phyloP scores from a whole-genome alignment of 2,797 vertebrate species.

The Cryptoblepharus egeriae region DNA sequence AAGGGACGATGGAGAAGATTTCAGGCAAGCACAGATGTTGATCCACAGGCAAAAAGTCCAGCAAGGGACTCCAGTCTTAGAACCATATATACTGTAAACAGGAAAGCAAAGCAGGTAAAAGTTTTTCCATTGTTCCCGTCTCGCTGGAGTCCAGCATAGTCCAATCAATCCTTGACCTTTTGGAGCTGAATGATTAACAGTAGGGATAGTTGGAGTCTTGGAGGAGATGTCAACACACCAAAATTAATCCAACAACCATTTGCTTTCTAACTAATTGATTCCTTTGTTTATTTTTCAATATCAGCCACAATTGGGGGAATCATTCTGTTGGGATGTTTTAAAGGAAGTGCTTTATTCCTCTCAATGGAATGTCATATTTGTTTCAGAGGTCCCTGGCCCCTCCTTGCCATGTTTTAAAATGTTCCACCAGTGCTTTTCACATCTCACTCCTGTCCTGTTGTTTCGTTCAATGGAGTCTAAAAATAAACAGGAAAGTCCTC shows the following conservation, averaged over 20 bases:
- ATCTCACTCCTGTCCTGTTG: constrained; percentile 40
- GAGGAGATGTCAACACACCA: background rate
- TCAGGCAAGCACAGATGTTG: background rate
- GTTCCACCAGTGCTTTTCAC: constrained; percentile 16
- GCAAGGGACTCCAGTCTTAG: background rate
- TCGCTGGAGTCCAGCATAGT: background rate
- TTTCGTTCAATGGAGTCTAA: constrained; percentile 43
- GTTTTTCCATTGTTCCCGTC: background rate
- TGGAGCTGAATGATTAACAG: background rate
- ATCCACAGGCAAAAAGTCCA: background rate
- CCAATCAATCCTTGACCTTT: background rate
- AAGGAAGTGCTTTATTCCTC: background rate
- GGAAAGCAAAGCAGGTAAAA: background rate
- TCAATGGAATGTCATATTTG: constrained; percentile 13
- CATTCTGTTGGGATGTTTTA: background rate
- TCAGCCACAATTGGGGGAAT: background rate
- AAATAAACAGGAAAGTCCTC: constrained; percentile 47
- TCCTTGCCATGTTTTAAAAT: constrained; percentile 44
- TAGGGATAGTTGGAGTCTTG: background rate
- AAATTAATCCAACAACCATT: background rate
- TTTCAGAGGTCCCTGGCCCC: constrained; percentile 40
- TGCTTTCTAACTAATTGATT: background rate
- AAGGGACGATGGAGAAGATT: background rate
- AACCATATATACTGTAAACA: background rate
- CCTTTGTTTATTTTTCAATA: background rate